Conservation (phyloP, 2,797 vertebrate genomes). For the Serranus cabrilla region DNA sequence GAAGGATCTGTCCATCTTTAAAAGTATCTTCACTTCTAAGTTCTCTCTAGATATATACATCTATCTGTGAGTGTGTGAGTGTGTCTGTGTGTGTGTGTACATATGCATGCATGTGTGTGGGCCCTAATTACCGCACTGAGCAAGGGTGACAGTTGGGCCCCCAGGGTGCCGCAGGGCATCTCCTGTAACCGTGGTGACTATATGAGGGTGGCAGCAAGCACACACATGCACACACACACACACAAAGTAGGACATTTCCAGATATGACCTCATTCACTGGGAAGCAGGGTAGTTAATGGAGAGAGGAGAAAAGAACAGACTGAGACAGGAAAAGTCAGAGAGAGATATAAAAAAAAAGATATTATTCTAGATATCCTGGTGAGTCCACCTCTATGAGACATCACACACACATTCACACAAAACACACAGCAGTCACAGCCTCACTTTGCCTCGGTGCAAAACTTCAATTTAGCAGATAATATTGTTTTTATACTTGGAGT, state of each 20-base stretch:
- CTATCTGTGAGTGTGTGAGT: slow-evolving; percentile 15
- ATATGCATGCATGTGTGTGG: slow-evolving; percentile 59
- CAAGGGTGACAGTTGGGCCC: slow-evolving; percentile 85
- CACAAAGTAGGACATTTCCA: slow-evolving; percentile 79
- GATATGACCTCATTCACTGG: slow-evolving; percentile 78
- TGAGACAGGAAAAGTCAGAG: slow-evolving; percentile 35
- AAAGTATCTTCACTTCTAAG: not conserved
- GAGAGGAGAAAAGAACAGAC: slow-evolving; percentile 43
- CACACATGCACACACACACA: slow-evolving; percentile 29
- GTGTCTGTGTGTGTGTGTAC: slow-evolving; percentile 23
- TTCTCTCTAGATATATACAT: slow-evolving; percentile 13
- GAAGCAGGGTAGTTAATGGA: slow-evolving; percentile 61
- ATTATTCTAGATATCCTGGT: slow-evolving; percentile 56
- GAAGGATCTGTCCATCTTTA: slow-evolving; percentile 34
- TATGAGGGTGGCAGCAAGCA: slow-evolving; percentile 71
- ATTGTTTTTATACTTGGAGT: slow-evolving; percentile 39
- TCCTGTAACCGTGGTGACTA: slow-evolving; percentile 81
- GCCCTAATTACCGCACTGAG: slow-evolving; percentile 85
- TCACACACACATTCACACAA: slow-evolving; percentile 20
- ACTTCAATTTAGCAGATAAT: slow-evolving; percentile 49
- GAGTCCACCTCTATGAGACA: slow-evolving; percentile 44
- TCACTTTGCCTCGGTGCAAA: slow-evolving; percentile 17
- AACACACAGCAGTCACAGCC: slow-evolving; percentile 27
- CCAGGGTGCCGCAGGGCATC: slow-evolving; percentile 84
- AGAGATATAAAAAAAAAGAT: slow-evolving; percentile 45